phyloP scores from a whole-genome alignment of 1,140 invertebrate genomes.

The Hyphantria cunea region DNA sequence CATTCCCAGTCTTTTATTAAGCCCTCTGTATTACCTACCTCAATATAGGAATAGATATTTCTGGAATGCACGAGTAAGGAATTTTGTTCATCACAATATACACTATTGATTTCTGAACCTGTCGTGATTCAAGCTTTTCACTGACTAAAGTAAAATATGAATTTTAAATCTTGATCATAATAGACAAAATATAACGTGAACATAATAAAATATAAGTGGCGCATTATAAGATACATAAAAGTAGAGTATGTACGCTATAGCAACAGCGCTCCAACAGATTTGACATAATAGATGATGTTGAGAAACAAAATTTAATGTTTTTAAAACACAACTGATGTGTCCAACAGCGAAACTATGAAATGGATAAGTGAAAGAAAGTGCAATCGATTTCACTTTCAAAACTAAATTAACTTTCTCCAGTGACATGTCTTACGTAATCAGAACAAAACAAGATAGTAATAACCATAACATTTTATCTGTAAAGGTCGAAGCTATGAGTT shows the following conservation, averaged over 20 bases:
- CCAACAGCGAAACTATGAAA: conserved; percentile 66
- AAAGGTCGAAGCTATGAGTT: conserved; percentile 66
- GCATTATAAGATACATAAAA: too few species aligned
- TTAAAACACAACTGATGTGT: conserved; percentile 35
- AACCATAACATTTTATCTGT: conserved; percentile 70
- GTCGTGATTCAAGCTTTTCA: too few species aligned
- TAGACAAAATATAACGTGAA: too few species aligned
- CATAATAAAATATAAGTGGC: too few species aligned
- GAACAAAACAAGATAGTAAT: conserved; percentile 70
- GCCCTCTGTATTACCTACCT: conserved; percentile 46
- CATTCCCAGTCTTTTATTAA: conserved; percentile 73
- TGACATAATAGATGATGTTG: too few species aligned
- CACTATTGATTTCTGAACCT: too few species aligned
- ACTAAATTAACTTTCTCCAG: conserved; percentile 81
- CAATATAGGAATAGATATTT: conserved; percentile 26
- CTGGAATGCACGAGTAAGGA: neutral
- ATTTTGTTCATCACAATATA: neutral
- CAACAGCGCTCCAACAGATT: too few species aligned
- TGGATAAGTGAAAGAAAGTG: conserved; percentile 79
- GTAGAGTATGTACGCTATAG: too few species aligned
- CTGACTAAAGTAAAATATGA: too few species aligned
- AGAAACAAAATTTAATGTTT: too few species aligned
- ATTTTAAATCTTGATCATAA: too few species aligned
- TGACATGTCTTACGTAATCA: conserved; percentile 79
- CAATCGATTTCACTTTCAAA: conserved; percentile 82